Evolutionary conservation across 2,113 vertebrate genomes (phyloP).

Genomic region (Phalacrocorax pelagicus): DNA sequence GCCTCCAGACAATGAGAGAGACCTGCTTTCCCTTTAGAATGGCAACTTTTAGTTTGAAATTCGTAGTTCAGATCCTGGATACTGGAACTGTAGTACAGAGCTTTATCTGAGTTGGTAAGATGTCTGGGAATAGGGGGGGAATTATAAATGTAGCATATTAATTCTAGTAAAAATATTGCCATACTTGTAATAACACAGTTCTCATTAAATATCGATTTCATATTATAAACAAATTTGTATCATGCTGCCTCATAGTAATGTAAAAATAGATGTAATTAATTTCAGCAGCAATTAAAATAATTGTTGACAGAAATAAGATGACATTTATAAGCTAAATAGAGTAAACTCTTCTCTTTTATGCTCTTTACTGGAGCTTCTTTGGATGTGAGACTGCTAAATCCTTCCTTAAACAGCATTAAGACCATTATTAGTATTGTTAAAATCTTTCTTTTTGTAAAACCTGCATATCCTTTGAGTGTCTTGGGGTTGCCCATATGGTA

Average conservation of each 20-base stretch:
- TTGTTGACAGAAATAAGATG: neutral
- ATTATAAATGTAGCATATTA: neutral
- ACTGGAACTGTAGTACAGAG: neutral
- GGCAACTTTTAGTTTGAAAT: neutral
- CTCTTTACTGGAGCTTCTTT: neutral
- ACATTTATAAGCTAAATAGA: neutral
- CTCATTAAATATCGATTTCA: constrained; percentile 35
- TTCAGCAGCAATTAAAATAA: constrained; percentile 34
- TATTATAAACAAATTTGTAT: constrained; percentile 20
- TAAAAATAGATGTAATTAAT: constrained; percentile 17
- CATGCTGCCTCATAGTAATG: neutral
- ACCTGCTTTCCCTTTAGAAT: neutral
- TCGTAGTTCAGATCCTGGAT: neutral
- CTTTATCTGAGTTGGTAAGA: neutral
- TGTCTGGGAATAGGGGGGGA: neutral
- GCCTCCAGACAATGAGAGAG: neutral
- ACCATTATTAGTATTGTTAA: neutral
- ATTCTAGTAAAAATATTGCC: neutral
- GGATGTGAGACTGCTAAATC: neutral
- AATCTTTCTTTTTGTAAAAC: neutral
- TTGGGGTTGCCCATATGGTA: neutral
- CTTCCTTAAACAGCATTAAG: neutral
- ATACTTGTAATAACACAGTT: neutral
- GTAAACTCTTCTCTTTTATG: neutral
- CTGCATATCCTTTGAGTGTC: neutral